phyloP scores from a whole-genome alignment of 2,113 vertebrate species.

The Megaceryle torquata region DNA sequence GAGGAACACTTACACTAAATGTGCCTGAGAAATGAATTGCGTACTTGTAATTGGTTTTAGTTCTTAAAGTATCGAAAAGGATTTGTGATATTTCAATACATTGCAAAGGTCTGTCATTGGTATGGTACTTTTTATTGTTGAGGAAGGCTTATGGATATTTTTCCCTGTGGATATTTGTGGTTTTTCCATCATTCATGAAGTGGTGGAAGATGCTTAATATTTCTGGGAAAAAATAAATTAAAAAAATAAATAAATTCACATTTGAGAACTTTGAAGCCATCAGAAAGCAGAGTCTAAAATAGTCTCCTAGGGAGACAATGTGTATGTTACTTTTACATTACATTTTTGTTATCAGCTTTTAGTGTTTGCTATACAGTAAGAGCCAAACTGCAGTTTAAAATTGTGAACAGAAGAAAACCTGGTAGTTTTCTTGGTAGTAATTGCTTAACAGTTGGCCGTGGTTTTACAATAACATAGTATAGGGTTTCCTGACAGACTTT shows the following conservation, averaged over 20 bases:
- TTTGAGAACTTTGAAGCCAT: slow-evolving; percentile 6
- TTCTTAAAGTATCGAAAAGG: neutral
- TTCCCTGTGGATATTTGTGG: slow-evolving; percentile 25
- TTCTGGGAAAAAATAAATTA: neutral
- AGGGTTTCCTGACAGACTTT: neutral
- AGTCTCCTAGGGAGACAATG: slow-evolving; percentile 13
- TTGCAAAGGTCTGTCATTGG: slow-evolving; percentile 11
- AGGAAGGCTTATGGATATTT: slow-evolving; percentile 4
- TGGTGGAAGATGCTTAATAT: slow-evolving; percentile 38
- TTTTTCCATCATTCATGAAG: slow-evolving; percentile 20
- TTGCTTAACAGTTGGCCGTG: neutral
- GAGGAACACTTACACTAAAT: neutral
- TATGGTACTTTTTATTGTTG: neutral
- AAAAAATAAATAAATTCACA: neutral
- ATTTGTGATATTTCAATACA: slow-evolving; percentile 44
- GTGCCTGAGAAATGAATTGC: neutral
- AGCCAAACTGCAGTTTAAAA: neutral
- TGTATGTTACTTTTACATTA: slow-evolving; percentile 41
- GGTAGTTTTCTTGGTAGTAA: neutral
- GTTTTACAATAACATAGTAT: neutral
- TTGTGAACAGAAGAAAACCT: neutral
- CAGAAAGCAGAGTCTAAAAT: slow-evolving; percentile 3
- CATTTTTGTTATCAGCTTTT: slow-evolving; percentile 13
- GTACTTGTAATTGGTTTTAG: neutral
- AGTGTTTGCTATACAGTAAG: neutral